Evolutionary conservation across 1,140 invertebrate genomes (phyloP), one percentile per base, ranked within the genome.

Genomic region (Trypoxylus dichotomus): DNA sequence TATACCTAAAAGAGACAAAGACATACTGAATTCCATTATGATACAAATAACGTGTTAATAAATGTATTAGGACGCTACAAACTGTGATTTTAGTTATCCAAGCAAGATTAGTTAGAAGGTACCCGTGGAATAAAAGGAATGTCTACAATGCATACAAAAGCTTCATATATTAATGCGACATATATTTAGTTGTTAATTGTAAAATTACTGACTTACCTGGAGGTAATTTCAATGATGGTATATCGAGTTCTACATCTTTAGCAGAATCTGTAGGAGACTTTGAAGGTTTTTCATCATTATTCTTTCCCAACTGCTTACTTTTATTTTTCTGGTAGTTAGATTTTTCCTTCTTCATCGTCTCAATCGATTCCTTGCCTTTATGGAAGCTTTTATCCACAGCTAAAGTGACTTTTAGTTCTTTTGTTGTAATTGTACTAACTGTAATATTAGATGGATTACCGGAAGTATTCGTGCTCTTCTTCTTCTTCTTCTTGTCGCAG

Each of bases 211-310:
- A 75, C 77, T 76, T 54, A 6, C 93, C 93, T 0, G 93, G 93
- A 0, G 93, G 93, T 76, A 94, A 85, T 68, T 90, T 91, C 1
- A 95, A 84, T 13, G 75, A 78, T 41, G 79, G 80, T 68, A 81
- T 80, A 63, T 81, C 77, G 10, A 81, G 78, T 15, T 75, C 73
- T 72, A 79, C 80, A 24, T 81, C 68, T 75, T 84, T 83, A 63
- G 37, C 82, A 2, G 15, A 25, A 24, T 47, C 24, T 2, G 41
- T 3, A 5, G 37, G 71, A 47, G 79, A 27, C 80, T 63, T 75
- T 86, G 83, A 27, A 83, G 81, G 60, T 76, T 78, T 54, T 54
- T 54, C 76, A n/a, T 80, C 29, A 71, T 41, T 79, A 19, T 43
- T 47, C 58, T 71, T 79, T 21, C 13, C 43, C 0, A 3, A 6